Percentiles rank a stretch among this genome's conserved stretches.
These are phyloP conservation scores for Aegithalos caudatus DNA, from an alignment of 2,113 vertebrate species.

Conservation along the genomic window DNA sequence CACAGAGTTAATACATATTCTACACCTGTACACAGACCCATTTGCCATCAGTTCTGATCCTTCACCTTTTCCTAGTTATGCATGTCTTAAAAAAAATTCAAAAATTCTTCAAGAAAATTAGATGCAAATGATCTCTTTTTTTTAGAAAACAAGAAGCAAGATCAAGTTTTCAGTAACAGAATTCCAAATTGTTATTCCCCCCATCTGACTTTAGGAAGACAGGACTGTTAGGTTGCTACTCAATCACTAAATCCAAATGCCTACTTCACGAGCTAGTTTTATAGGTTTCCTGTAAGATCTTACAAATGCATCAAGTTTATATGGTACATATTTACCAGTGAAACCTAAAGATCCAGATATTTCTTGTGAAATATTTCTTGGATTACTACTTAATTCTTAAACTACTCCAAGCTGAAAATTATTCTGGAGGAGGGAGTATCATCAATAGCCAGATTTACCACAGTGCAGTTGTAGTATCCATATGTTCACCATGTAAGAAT, in stretches of 20 bases:
- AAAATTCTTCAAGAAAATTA: background rate
- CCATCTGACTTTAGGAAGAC: background rate
- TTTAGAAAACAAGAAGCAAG: background rate
- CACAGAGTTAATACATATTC: background rate
- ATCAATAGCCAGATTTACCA: background rate
- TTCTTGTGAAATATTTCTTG: background rate
- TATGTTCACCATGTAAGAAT: background rate
- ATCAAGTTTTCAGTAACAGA: background rate
- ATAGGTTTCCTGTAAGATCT: background rate
- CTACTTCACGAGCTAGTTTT: background rate
- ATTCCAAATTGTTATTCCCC: background rate
- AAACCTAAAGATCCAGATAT: background rate
- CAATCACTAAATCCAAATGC: background rate
- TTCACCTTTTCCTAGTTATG: background rate
- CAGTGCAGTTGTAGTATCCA: background rate
- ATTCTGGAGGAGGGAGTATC: background rate
- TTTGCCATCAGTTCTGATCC: background rate
- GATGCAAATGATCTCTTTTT: background rate
- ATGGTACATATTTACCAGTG: background rate
- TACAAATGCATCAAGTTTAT: background rate
- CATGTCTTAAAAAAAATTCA: background rate
- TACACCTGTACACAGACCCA: background rate
- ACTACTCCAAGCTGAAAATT: background rate
- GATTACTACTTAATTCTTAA: background rate
- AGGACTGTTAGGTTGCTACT: background rate